phyloP scores from a whole-genome alignment of 1,140 invertebrate genomes.

The Lutraria rhynchaena region DNA sequence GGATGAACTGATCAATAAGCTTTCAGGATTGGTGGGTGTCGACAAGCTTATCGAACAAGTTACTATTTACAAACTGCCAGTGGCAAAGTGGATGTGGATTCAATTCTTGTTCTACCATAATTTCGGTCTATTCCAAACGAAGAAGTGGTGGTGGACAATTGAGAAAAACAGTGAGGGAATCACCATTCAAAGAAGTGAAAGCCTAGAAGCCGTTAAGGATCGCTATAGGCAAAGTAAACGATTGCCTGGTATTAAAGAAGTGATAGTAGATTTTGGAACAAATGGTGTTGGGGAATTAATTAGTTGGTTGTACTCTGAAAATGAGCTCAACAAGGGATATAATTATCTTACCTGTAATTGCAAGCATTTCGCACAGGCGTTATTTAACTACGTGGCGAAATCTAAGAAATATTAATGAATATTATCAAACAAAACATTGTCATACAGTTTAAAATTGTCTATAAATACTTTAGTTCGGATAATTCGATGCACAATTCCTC shows the following conservation, averaged over 20 bases:
- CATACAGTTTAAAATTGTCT: too few relatives aligned
- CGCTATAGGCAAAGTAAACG: not conserved
- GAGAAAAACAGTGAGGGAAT: conserved; percentile 24
- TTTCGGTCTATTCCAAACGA: conserved; percentile 28
- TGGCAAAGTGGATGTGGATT: not conserved
- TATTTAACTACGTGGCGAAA: conserved; percentile 3
- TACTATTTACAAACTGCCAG: not conserved
- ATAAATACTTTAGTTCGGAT: too few relatives aligned
- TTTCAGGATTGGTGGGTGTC: not conserved
- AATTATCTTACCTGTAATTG: not conserved
- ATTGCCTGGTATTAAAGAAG: not conserved
- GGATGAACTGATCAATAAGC: not conserved
- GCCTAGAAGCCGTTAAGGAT: not conserved
- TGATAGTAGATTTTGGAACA: not conserved
- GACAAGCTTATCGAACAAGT: conserved; percentile 1
- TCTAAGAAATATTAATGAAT: too few relatives aligned
- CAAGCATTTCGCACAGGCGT: conserved; percentile 13
- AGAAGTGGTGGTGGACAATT: conserved; percentile 49
- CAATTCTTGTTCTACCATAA: not conserved
- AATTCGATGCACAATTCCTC: too few relatives aligned
- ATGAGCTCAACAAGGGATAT: conserved; percentile 19
- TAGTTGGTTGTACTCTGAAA: not conserved
- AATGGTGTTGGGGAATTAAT: not conserved
- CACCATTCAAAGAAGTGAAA: conserved; percentile 36
- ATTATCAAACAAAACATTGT: too few relatives aligned